Evolutionary conservation across 2,888 invertebrate species (phyloP), one percentile per base, ranked within the genome.

Genomic region (Tupiocoris notatus): DNA sequence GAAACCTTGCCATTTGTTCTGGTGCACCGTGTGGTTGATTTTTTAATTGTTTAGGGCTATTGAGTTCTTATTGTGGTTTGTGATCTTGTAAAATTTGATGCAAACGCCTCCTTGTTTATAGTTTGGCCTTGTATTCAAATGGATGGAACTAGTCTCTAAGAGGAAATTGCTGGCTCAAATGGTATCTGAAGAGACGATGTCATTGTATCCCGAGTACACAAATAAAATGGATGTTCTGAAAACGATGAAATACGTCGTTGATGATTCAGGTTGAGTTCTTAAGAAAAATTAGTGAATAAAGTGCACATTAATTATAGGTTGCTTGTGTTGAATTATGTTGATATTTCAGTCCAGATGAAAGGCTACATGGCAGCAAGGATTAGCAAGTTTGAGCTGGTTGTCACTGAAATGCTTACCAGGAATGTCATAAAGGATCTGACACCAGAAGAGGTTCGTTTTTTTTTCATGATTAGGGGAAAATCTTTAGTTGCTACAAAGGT

Each of bases 351-450:
- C 1, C 88, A 90, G 77, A 84, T 94, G 75, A 94, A 94, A 85
- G 96, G 96, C 0, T 88, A 91, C 77, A 93, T 95, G 0, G 95
- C 95, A 0, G 91, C 94, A 82, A 91, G 92, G 85, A 93, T 95
- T 88, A 91, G 93, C 61, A 91, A 89, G 81, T 92, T 94, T 82
- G 98, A 96, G 84, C 86, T 99, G 20, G 88, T 99, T 71, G 91
- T 98, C 78, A 98, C 98, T 0, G 98, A 99, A 84, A 85, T 99
- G 63, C 92, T 98, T 56, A 90, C 98, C 81, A 89, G 94, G 79
- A 96, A 97, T 83, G 90, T 94, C 70, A 89, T 99, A 80, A 92
- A 92, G 0, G 91, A 93, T 81, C 88, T 95, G 78, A 89, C 90
- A 79, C 92, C 96, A 0, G 91, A 94, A 0, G 97, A 98, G 85